Evolutionary conservation across 2,113 vertebrate species (phyloP).

Genomic region (Cephalopholis sonnerati): DNA sequence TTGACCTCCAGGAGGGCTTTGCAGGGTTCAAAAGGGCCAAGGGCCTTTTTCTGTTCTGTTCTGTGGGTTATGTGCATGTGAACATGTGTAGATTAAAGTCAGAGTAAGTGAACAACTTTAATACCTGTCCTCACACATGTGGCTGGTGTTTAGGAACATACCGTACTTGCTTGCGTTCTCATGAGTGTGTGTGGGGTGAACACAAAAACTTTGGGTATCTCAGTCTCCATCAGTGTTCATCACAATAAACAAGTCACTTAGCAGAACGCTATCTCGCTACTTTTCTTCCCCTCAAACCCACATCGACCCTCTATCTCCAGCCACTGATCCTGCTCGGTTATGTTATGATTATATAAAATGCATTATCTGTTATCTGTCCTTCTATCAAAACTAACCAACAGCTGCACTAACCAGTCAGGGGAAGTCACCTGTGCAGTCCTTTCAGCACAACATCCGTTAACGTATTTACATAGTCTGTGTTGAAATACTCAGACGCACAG

Average conservation of each 20-base stretch:
- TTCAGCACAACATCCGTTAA: conserved; percentile 3
- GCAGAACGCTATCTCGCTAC: conserved; percentile 46
- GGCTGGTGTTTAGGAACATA: conserved; percentile 17
- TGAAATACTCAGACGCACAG: background rate
- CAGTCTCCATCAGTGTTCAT: conserved; percentile 64
- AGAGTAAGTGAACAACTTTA: conserved; percentile 42
- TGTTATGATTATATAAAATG: conserved; percentile 63
- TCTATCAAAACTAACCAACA: conserved; percentile 72
- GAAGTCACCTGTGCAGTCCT: conserved; percentile 33
- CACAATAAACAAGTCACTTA: conserved; percentile 75
- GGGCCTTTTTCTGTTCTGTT: conserved; percentile 33
- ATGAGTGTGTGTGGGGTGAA: conserved; percentile 34
- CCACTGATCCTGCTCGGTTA: conserved; percentile 2
- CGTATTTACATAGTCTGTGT: background rate
- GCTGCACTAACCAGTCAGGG: conserved; percentile 63
- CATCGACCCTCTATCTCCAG: conserved; percentile 60
- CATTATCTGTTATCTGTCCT: conserved; percentile 36
- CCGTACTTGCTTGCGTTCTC: conserved; percentile 16
- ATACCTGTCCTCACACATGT: conserved; percentile 23
- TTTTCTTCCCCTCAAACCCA: conserved; percentile 58
- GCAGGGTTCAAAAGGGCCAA: conserved; percentile 73
- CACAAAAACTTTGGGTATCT: conserved; percentile 57
- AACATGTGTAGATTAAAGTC: conserved; percentile 37
- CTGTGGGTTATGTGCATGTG: conserved; percentile 41
- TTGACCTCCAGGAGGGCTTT: conserved; percentile 76